Base-by-base conservation (phyloP, 1,140 invertebrate species). In the Phenacoccus solenopsis region DNA sequence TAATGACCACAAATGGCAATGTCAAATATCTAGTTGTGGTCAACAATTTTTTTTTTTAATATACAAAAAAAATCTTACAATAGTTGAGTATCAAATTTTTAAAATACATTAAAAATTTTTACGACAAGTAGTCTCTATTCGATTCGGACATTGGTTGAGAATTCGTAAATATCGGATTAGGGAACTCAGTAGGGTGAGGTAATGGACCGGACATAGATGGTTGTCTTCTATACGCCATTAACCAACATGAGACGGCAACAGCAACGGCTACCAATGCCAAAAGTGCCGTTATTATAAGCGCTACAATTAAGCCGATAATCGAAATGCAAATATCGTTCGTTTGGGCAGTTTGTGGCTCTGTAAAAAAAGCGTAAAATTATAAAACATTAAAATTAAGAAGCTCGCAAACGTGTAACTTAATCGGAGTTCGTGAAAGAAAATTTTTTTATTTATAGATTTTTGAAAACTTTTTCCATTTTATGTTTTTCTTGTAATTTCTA, bases 161-260 rank as follows among this genome's bases (percentile, higher is more conserved):
- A 75, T 91, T 92, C 75, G 92, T 91, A 80, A 95, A 94, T 73
- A 96, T 82, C 68, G 93, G 93, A 78, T 96, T 96, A 68, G 93
- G 93, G 81, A 96, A 95, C 80, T 96, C 92, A 73, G 91, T 89
- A 68, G 93, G 93, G 83, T 96, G 93, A 73, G 93, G 93, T 76
- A 96, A 83, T 71, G 93, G 93, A 67, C 92, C 93, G 70, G 89
- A 84, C 67, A 87, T 85, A 75, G 91, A 91, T 67, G 91, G 90
- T 75, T 90, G 85, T 72, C 91, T 85, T 75, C 93, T 82, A 81
- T 94, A 95, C 71, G 93, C 93, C 85, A 96, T 91, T 61, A 96
- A 82, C 93, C 93, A 96, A 79, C 93, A 96, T 38, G 92, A 94
- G 24, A 96, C 93, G 59, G 93, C 93, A 32, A 95, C 90, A 22